Conservation (phyloP, 2,888 invertebrate genomes). For the Ethmia dodecea region DNA sequence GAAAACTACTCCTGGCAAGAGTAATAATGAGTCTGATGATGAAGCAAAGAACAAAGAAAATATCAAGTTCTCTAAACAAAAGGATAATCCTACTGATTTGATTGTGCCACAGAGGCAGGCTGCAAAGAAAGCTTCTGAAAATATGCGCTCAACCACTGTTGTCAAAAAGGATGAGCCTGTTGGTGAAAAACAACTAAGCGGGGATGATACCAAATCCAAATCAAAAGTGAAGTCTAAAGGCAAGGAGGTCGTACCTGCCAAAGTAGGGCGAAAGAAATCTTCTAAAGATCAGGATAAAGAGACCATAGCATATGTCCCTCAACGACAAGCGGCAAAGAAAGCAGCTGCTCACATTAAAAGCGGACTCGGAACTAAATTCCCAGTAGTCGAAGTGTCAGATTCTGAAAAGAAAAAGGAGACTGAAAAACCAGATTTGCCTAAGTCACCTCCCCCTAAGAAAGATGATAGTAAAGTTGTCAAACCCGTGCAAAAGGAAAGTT, state of each 20-base stretch:
- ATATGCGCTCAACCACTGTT: conserved; percentile 83
- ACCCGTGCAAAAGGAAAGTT: conserved; percentile 49
- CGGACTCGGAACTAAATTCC: conserved; percentile 79
- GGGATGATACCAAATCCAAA: conserved; percentile 55
- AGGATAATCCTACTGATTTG: conserved; percentile 84
- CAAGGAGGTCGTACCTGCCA: conserved; percentile 43
- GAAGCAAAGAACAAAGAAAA: conserved; percentile 72
- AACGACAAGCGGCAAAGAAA: conserved; percentile 93
- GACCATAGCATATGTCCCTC: conserved; percentile 90
- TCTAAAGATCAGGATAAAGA: conserved; percentile 81
- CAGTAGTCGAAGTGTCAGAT: conserved; percentile 49
- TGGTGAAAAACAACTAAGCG: conserved; percentile 44
- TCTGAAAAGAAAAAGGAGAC: conserved; percentile 58
- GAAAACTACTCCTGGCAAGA: conserved; percentile 44
- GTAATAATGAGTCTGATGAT: conserved; percentile 49
- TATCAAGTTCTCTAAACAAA: conserved; percentile 61
- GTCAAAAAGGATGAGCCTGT: conserved; percentile 58
- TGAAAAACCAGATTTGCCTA: conserved; percentile 45
- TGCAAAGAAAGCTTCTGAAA: conserved; percentile 94
- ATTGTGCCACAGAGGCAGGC: conserved; percentile 94
- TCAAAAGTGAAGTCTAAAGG: conserved; percentile 65
- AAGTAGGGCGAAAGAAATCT: conserved; percentile 64
- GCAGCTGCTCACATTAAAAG: conserved; percentile 94
- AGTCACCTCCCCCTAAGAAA: conserved; percentile 61
- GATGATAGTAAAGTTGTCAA: conserved; percentile 57